A percentile compares a stretch with the other conserved stretches of the same genome.
phyloP scores from a whole-genome alignment of 1,140 invertebrate species.

The Orussus abietinus region DNA sequence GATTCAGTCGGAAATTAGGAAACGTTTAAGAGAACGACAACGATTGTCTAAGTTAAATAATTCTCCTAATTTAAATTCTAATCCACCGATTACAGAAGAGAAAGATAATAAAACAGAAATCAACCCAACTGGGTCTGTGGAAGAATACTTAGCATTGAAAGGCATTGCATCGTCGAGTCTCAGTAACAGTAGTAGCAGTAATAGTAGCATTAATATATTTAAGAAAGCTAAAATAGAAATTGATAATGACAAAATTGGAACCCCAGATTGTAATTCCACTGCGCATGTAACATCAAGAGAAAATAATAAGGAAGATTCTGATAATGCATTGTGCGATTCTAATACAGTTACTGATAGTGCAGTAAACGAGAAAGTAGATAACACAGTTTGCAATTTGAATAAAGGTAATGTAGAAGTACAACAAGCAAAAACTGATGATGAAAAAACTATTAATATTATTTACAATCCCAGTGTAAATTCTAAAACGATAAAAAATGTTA shows the following conservation, averaged over 20 bases:
- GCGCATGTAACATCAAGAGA: neutral
- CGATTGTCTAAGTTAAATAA: slow-evolving; percentile 39
- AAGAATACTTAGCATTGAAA: slow-evolving; percentile 50
- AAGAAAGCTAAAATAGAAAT: slow-evolving; percentile 11
- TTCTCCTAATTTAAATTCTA: slow-evolving; percentile 30
- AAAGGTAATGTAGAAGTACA: no score
- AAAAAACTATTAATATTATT: no score
- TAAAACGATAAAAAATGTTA: no score
- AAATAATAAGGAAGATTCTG: no score
- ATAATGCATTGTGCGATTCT: no score
- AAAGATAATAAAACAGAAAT: slow-evolving; percentile 17
- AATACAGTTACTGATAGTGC: no score
- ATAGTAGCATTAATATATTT: slow-evolving; percentile 7
- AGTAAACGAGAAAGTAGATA: no score
- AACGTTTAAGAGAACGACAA: slow-evolving; percentile 47
- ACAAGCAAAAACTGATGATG: no score
- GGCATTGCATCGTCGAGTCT: slow-evolving; percentile 7
- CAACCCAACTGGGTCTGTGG: slow-evolving; percentile 44
- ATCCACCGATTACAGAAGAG: slow-evolving; percentile 10
- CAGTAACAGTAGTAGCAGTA: neutral
- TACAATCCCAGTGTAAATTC: no score
- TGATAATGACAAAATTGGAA: neutral
- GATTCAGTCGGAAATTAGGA: slow-evolving; percentile 51
- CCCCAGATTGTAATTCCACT: neutral
- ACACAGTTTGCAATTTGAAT: no score